phyloP scores from a whole-genome alignment of 2,113 vertebrate species.

The Melanerpes formicivorus region DNA sequence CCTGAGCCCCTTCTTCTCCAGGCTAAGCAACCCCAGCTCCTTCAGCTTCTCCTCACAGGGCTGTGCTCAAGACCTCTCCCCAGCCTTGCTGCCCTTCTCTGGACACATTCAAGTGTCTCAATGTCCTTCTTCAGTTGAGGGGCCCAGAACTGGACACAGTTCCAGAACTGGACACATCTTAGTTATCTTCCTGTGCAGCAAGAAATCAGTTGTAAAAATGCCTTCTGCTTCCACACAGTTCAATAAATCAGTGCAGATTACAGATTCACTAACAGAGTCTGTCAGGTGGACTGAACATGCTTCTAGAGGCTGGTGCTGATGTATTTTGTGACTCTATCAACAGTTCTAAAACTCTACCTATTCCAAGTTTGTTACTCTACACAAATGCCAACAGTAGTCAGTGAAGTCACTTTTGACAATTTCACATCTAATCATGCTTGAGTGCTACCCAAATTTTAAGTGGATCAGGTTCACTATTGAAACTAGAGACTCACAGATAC shows the following conservation, averaged over 20 bases:
- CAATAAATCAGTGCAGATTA: not conserved
- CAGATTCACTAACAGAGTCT: not conserved
- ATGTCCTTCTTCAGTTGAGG: too few species aligned
- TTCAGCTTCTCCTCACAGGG: too few species aligned
- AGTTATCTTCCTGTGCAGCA: conserved; percentile 3
- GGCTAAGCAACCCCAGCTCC: too few species aligned
- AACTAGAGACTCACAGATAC: not conserved
- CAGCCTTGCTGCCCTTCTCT: too few species aligned
- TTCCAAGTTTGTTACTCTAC: not conserved
- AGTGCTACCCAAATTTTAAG: not conserved
- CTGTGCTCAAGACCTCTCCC: too few species aligned
- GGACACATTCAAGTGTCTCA: too few species aligned
- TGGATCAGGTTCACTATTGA: not conserved
- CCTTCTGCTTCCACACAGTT: not conserved
- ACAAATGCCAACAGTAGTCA: conserved; percentile 23
- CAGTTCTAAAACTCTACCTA: not conserved
- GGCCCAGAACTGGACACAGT: too few species aligned
- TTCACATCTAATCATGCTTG: conserved; percentile 5
- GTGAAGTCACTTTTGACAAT: conserved; percentile 9
- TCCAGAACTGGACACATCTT: not conserved
- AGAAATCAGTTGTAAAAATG: conserved; percentile 11
- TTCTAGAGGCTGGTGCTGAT: not conserved
- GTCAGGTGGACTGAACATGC: not conserved
- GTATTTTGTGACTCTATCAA: not conserved
- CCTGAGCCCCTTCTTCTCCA: too few species aligned